Evolutionary conservation across 2,113 vertebrate species (phyloP).

Genomic region (Channa argus): DNA sequence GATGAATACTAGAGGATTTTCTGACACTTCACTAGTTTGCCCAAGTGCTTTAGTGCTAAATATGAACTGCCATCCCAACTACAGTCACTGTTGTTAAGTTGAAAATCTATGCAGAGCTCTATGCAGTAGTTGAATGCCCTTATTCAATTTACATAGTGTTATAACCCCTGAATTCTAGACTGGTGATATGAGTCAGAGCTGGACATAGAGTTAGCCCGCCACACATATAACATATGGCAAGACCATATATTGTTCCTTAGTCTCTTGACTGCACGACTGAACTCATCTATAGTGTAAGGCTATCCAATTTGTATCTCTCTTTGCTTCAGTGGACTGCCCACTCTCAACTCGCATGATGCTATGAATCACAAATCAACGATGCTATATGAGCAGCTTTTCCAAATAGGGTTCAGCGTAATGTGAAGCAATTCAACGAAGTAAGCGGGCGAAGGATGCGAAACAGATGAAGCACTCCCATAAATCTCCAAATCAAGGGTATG

Average conservation of each 20-base stretch:
- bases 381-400: slow-evolving; percentile 22
- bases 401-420: slow-evolving; percentile 22
- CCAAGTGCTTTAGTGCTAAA: neutral
- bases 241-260: slow-evolving; percentile 18
- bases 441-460: slow-evolving; percentile 19
- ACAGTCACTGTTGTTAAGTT: neutral
- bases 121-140: neutral
- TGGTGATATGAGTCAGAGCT: neutral
- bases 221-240: slow-evolving; percentile 5
- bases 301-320: slow-evolving; percentile 52
- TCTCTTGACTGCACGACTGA: slow-evolving; percentile 42
- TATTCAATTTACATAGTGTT: slow-evolving; percentile 23
- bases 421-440: slow-evolving; percentile 31
- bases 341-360: slow-evolving; percentile 23
- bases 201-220: neutral
- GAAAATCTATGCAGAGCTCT: neutral
- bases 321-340: slow-evolving; percentile 33
- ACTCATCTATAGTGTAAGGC: slow-evolving; percentile 33
- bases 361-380: slow-evolving; percentile 56
- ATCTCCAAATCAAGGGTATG: slow-evolving; percentile 2
- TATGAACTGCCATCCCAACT: neutral
- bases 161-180: neutral
- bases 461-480: neutral
- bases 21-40: neutral
- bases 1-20: neutral